These are phyloP conservation scores for Thyatira batis DNA, from an alignment of 2,888 invertebrate genomes.

Conservation along the genomic window DNA sequence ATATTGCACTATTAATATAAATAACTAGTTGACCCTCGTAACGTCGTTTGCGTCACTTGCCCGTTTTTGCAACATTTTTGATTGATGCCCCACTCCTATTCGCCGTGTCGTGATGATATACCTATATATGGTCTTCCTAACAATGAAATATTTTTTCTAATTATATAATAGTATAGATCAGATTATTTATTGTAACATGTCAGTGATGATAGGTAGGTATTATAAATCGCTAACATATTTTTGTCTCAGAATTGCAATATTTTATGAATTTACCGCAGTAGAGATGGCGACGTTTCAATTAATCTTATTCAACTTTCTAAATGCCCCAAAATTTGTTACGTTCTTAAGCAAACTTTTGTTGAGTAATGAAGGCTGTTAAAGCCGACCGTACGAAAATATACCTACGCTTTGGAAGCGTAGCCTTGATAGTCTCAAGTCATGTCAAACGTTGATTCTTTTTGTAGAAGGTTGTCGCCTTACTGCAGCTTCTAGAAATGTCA, in stretches of 20 bases:
- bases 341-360: constrained; percentile 41
- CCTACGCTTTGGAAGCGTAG: constrained; percentile 10
- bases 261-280: constrained; percentile 22
- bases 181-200: too few species aligned
- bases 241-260: constrained; percentile 24
- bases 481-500: constrained; percentile 16
- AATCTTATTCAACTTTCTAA: constrained; percentile 46
- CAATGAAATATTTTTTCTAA: too few species aligned
- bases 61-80: too few species aligned
- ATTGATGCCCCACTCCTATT: too few species aligned
- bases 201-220: not conserved
- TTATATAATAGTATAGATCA: too few species aligned
- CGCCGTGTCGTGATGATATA: too few species aligned
- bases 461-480: not conserved
- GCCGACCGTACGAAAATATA: constrained; percentile 30
- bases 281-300: constrained; percentile 34
- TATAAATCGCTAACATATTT: constrained; percentile 8
- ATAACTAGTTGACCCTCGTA: too few species aligned
- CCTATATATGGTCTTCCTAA: too few species aligned
- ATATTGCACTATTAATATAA: too few species aligned
- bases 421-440: not conserved
- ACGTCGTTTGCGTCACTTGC: too few species aligned
- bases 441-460: constrained; percentile 3
- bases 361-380: constrained; percentile 41
- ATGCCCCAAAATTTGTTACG: constrained; percentile 43